These are phyloP conservation scores for Adoxophyes honmai DNA, from an alignment of 1,140 invertebrate genomes.

Conservation along the genomic window DNA sequence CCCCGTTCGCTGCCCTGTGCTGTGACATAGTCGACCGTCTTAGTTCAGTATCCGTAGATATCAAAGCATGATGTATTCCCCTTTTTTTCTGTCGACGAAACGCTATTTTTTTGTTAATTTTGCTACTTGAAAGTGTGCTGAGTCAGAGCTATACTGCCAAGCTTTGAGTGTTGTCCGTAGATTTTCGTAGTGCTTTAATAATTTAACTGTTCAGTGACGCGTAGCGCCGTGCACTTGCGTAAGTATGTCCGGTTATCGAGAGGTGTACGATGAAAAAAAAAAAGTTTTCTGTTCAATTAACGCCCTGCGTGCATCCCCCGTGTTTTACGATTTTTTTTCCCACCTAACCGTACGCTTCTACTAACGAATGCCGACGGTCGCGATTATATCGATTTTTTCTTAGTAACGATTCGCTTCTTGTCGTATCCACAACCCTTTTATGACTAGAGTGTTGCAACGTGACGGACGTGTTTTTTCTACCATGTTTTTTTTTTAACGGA, in stretches of 20 bases:
- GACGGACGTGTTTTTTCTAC: constrained; percentile 41
- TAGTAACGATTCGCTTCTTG: constrained; percentile 43
- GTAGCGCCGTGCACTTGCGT: constrained; percentile 22
- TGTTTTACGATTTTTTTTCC: constrained; percentile 44
- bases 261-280: constrained; percentile 50
- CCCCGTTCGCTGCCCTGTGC: background rate
- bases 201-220: constrained; percentile 21
- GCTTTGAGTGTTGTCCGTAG: constrained; percentile 66
- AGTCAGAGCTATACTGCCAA: constrained; percentile 36
- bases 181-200: constrained; percentile 30
- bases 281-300: constrained; percentile 7
- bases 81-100: constrained; percentile 30
- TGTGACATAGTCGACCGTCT: constrained; percentile 19
- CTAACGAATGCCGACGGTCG: constrained; percentile 58
- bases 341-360: constrained; percentile 71
- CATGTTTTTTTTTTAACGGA: constrained; percentile 40
- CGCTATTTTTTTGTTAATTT: constrained; percentile 42
- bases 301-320: constrained; percentile 67
- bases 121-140: constrained; percentile 31
- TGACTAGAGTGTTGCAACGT: constrained; percentile 59
- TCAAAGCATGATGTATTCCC: constrained; percentile 61
- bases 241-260: constrained; percentile 42
- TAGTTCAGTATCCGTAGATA: constrained; percentile 21
- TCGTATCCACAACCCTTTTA: constrained; percentile 73
- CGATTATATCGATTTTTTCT: constrained; percentile 33